Evolutionary conservation across 1,140 invertebrate species (phyloP), one percentile per base, ranked within the genome.

Genomic region (Drosophila athabasca): DNA sequence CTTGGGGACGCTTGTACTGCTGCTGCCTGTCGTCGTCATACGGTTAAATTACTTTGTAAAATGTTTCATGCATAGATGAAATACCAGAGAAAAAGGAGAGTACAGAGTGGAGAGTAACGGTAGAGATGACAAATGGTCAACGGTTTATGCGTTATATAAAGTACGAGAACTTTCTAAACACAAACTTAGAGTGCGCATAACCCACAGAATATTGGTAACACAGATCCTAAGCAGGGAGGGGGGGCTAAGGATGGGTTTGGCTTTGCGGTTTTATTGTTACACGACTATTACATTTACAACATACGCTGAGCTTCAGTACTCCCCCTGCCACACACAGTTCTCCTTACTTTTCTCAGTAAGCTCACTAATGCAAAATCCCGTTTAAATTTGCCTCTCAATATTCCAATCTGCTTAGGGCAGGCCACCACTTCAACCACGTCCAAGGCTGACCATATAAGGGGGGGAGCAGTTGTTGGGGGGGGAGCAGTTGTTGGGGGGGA

Each of bases 21-120:
- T n/a, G n/a, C n/a, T 66, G 39, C 64, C 65, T 15, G 51, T 35
- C 52, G 80, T 77, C 81, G 69, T 48, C 82, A 70, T 50, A 59
- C 79, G 74, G 54, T 87, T 70, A 82, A 87, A 85, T 85, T 87
- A 70, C 82, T 85, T 82, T 85, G 70, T 76, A 85, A 75, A 82
- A 83, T 26, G 24, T 26, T 26, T 26, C 24, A 26, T 26, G 24
- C 17, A 19, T 19, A 19, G 24, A 26, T 61, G 69, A 50, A 72
- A 35, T 1, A 35, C 44, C 46, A 44, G 7, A 6, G 46, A 39
- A 29, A 35, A 44, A n/a, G 19, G 8, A 29, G 29, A n/a, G 8
- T 26, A 26, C 0, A 26, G 24, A 26, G 24, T 26, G 35, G 15
- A 8, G 26, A 13, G 19, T 24, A 24, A 4, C 22, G 22, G 19